Percentiles rank a stretch among this genome's conserved stretches.
Conservation (phyloP, 2,113 vertebrate genomes). For the Heterotis niloticus region DNA sequence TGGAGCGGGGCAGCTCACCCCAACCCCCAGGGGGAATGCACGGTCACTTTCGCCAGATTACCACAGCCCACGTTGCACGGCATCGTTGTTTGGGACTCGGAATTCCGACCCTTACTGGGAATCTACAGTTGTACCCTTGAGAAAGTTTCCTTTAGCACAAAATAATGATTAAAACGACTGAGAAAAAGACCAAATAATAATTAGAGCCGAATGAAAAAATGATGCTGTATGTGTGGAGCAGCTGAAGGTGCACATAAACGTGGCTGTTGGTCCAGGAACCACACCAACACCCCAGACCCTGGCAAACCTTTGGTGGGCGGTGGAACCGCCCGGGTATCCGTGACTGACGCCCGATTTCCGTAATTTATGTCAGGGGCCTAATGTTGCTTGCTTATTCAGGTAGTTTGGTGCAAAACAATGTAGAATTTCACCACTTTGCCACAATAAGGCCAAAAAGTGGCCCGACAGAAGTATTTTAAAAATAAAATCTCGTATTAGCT, state of each 20-base stretch:
- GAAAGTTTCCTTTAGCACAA: background rate
- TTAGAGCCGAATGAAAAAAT: background rate
- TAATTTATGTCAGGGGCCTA: background rate
- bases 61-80: conserved; percentile 39
- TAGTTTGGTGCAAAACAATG: too few species aligned
- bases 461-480: too few species aligned
- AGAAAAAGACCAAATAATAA: too few species aligned
- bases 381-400: background rate
- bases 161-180: background rate
- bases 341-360: background rate
- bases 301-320: too few species aligned
- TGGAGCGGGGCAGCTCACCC: conserved; percentile 39
- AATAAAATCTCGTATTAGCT: too few species aligned
- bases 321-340: background rate
- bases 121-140: too few species aligned
- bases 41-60: conserved; percentile 53
- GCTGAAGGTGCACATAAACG: background rate
- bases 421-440: too few species aligned
- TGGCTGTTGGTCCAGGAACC: too few species aligned
- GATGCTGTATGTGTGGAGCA: background rate
- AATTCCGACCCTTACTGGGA: background rate
- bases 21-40: conserved; percentile 45
- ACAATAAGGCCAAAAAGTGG: too few species aligned
- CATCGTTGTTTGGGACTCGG: conserved; percentile 30
- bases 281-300: background rate